Base-by-base conservation (phyloP, 2,888 invertebrate species). In the Hypselothyrea guttata region DNA sequence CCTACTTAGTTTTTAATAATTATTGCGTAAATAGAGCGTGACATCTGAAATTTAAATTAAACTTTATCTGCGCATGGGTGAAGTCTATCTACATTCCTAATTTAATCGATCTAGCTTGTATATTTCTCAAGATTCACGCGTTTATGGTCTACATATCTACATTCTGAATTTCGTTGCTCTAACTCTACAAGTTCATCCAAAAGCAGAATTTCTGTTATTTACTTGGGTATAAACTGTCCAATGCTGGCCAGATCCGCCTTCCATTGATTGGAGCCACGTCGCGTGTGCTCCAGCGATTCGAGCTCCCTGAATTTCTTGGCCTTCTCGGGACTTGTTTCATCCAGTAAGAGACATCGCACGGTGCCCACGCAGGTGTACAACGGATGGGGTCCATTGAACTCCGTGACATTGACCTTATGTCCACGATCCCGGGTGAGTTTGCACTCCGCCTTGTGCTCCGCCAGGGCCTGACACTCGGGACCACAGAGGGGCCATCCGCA, bases 401-500 rank as follows among this genome's bases (percentile, higher is more conserved):
- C 92, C 31, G 92, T 92, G 38, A 96, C 94, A 47, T 75, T 75
- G 2, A 84, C 81, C 40, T 76, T 78, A 18, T 71, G 61, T 0
- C 71, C 82, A 5, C 84, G 69, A 2, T 49, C 75, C 53, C 75
- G 62, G 0, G 95, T 95, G 60, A 94, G 93, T 61, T 92, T 90
- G 75, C 96, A 96, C 88, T 96, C 96, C 0, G 93, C 93, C 9
- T 90, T 89, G 84, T 96, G 95, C 2, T 91, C 91, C 0, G 91
- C 91, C n/a, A 91, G 91, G 31, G 90, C 87, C 31, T 92, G 92
- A 86, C 96, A 96, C 11, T 90, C 90, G 11, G 91, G 90, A 0
- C 92, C 92, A 86, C 96, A 96, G 84, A 96, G 91, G 0, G 96
- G 96, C 95, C 96, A 96, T 1, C 96, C 96, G 72, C 96, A 97